phyloP scores from a whole-genome alignment of 92 coral and sea anemone genomes.

The Paragorgia papillata region DNA sequence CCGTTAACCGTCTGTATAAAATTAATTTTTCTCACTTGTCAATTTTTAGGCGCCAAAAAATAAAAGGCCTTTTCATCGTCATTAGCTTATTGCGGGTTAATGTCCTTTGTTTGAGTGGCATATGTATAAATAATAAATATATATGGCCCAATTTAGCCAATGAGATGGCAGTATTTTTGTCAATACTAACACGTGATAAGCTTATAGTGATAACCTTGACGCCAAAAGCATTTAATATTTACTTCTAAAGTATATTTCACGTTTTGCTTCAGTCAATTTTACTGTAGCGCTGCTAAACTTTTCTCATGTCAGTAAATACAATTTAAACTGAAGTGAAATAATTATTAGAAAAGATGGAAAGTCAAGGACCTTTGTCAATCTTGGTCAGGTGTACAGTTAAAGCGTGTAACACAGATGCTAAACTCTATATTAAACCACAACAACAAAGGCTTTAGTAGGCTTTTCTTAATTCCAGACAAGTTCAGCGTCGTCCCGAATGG shows the following conservation, averaged over 20 bases:
- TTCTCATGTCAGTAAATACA: no score
- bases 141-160: neutral
- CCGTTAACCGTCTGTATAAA: no score
- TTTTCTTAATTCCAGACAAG: slow-evolving; percentile 2
- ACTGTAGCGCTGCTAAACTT: no score
- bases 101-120: no score
- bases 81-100: no score
- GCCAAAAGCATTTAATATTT: slow-evolving; percentile 21
- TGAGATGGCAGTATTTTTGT: neutral
- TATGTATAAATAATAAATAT: no score
- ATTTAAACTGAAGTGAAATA: no score
- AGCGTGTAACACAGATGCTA: neutral
- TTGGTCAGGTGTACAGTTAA: neutral
- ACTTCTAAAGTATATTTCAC: slow-evolving; percentile 11
- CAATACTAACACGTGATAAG: neutral
- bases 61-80: no score
- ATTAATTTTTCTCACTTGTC: no score
- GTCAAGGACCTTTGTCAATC: neutral
- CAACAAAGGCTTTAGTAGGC: no score
- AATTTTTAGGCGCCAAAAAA: no score
- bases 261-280: neutral
- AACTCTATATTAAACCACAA: neutral
- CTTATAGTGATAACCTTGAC: slow-evolving; percentile 1
- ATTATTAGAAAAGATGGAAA: no score
- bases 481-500: neutral